Conservation (phyloP, 2,888 invertebrate genomes). For the Tribolium freemani region DNA sequence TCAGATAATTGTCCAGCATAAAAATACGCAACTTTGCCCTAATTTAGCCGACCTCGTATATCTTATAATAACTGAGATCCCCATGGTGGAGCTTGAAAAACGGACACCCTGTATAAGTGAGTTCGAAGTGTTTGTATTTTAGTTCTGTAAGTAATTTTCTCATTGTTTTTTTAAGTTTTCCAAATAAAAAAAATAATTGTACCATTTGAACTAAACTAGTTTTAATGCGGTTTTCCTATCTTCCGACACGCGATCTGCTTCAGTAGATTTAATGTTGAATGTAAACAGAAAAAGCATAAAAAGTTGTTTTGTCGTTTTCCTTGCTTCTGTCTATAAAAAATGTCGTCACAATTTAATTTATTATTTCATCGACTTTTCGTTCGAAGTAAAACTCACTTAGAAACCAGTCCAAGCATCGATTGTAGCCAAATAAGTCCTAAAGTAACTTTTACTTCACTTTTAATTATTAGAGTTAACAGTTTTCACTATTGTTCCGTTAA, state of each 20-base stretch:
- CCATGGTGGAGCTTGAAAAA: no score
- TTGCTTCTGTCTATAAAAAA: not conserved
- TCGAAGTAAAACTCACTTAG: not conserved
- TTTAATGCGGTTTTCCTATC: not conserved
- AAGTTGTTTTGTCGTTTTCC: not conserved
- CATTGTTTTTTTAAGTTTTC: no score
- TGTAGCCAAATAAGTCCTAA: constrained; percentile 5
- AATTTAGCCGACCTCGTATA: no score
- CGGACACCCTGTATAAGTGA: no score
- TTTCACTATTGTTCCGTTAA: constrained; percentile 31
- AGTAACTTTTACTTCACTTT: constrained; percentile 31
- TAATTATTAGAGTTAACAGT: constrained; percentile 25
- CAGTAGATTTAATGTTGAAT: not conserved
- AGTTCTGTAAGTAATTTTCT: no score
- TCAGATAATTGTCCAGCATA: no score
- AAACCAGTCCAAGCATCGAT: not conserved
- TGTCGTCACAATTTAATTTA: not conserved
- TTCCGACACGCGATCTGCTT: not conserved
- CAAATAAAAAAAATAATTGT: no score
- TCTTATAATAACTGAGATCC: no score
- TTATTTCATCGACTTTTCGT: no score
- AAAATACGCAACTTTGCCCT: no score
- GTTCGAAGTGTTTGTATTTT: no score
- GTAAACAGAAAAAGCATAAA: not conserved
- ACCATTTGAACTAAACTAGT: not conserved